Evolutionary conservation across 1,140 invertebrate genomes (phyloP), one percentile per base, ranked within the genome.

Genomic region (Diorhabda carinulata): DNA sequence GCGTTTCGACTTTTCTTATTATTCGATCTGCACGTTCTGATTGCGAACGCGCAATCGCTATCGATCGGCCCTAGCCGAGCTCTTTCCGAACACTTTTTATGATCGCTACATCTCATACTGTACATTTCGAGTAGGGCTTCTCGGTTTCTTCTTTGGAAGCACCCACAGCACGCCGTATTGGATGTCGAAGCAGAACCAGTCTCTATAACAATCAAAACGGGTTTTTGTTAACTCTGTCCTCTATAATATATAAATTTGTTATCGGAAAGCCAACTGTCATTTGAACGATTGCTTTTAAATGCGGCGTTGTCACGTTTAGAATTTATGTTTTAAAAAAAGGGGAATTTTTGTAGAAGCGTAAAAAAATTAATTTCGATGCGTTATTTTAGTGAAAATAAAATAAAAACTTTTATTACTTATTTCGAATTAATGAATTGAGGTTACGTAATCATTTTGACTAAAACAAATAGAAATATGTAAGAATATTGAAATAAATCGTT

Each of bases 171-270:
- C 66, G 64, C 68, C 68, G 75, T 61, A 76, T 77, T 77, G 71
- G 76, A 76, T 68, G 77, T 74, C 73, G 80, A 80, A 80, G 78
- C 78, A 81, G 80, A 78, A 79, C 79, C 75, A 76, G 77, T 77
- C 73, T 76, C 79, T 80, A 81, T 73, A 81, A 78, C 74, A 73
- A 73, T 45, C n/a, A 73, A 66, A 70, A 70, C 41, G 43, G 47
- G 3, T 43, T 63, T 25, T 66, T 56, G 41, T 47, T 57, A 57
- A 57, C 57, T 57, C 25, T 25, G 25, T 25, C 25, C 25, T 5
- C 57, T 57, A 57, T 25, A 57, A 25, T 25, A 25, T 25, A 25
- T 25, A 25, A 25, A 25, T 25, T 25, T 25, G 25, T 25, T 25
- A 25, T 25, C 25, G 25, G 25, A 25, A 25, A 25, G 25, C 25